phyloP scores from a whole-genome alignment of 1,140 invertebrate genomes.

The Drosophila tropicalis region DNA sequence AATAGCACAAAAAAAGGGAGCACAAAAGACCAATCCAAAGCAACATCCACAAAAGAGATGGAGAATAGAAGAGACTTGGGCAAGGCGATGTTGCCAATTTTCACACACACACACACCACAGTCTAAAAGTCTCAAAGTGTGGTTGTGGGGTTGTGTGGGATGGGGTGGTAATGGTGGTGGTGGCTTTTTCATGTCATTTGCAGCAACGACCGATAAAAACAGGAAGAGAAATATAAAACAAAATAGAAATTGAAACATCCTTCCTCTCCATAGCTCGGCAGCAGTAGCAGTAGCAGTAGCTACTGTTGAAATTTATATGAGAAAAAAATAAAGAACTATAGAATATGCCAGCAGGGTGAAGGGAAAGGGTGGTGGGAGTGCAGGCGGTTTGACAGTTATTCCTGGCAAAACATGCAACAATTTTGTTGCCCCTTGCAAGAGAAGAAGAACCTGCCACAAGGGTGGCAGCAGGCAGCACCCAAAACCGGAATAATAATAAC shows the following conservation, averaged over 20 bases:
- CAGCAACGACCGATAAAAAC: conserved; percentile 71
- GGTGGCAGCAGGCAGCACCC: conserved; percentile 62
- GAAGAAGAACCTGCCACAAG: conserved; percentile 66
- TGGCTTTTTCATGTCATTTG: conserved; percentile 59
- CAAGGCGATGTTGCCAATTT: conserved; percentile 66
- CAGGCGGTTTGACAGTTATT: conserved; percentile 37
- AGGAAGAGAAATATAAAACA: conserved; percentile 67
- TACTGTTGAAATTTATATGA: conserved; percentile 62
- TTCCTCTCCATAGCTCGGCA: conserved; percentile 46
- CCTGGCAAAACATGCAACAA: conserved; percentile 61
- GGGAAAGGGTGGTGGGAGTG: background rate
- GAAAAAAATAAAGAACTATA: conserved; percentile 43
- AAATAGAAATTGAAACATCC: conserved; percentile 81
- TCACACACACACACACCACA: conserved; percentile 40
- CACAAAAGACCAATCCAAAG: conserved; percentile 17
- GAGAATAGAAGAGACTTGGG: conserved; percentile 9
- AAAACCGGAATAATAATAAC: conserved; percentile 9
- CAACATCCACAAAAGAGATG: background rate
- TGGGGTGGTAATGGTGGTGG: background rate
- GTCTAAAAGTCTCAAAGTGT: conserved; percentile 43
- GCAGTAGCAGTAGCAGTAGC: conserved; percentile 31
- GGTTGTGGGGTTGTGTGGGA: background rate
- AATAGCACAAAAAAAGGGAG: conserved; percentile 7
- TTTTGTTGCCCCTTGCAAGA: conserved; percentile 35
- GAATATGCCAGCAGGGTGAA: conserved; percentile 2